Conservation (phyloP, 1,140 invertebrate species). For the Hyphantria cunea region DNA sequence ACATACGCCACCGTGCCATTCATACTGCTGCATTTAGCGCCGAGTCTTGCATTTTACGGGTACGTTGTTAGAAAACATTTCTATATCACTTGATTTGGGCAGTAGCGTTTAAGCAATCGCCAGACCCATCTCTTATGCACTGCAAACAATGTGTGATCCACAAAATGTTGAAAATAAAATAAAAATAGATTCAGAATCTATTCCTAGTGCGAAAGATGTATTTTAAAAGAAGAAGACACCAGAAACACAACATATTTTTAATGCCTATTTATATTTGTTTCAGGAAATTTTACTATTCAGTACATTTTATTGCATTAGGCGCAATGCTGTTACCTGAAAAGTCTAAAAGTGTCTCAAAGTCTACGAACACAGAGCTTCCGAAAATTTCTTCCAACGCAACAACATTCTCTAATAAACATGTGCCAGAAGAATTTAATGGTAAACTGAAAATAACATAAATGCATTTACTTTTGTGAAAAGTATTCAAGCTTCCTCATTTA, state of each 20-base stretch:
- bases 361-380: constrained; percentile 36
- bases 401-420: neutral
- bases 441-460: constrained; percentile 48
- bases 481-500: too few species aligned
- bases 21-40: constrained; percentile 91
- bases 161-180: too few species aligned
- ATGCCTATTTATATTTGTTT: constrained; percentile 38
- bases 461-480: too few species aligned
- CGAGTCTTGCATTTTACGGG: constrained; percentile 77
- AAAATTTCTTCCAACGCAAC: constrained; percentile 38
- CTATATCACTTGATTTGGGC: too few species aligned
- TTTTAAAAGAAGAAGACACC: too few species aligned
- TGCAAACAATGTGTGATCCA: too few species aligned
- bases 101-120: too few species aligned
- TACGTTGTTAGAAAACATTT: constrained; percentile 40
- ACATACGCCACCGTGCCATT: constrained; percentile 95
- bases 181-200: too few species aligned
- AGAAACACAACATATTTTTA: too few species aligned
- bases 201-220: too few species aligned
- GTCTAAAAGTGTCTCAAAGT: constrained; percentile 17
- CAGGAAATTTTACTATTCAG: constrained; percentile 76
- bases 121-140: too few species aligned
- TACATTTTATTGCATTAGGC: constrained; percentile 76
- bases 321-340: constrained; percentile 66
- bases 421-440: constrained; percentile 45